These are phyloP conservation scores for Plecturocebus donacophilus DNA, from an alignment of 2,113 vertebrate genomes.

Conservation along the genomic window DNA sequence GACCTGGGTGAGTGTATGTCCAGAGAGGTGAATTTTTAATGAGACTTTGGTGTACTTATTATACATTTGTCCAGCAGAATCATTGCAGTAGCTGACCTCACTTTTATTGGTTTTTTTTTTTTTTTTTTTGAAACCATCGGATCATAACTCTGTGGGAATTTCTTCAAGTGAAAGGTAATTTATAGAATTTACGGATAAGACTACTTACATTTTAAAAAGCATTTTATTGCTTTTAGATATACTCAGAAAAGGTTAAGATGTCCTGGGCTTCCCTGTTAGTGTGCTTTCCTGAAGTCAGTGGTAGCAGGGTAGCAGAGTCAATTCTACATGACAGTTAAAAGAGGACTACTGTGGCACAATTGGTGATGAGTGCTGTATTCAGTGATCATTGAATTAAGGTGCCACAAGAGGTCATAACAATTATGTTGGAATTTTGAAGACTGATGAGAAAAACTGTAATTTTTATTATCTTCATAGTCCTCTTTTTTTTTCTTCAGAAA, in stretches of 20 bases:
- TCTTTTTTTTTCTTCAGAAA: not conserved
- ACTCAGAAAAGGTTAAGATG: not conserved
- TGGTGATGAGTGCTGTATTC: not conserved
- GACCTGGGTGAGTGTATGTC: too few relatives aligned
- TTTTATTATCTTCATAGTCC: slow-evolving; percentile 1
- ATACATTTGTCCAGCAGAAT: slow-evolving; percentile 48
- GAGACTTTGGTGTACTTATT: slow-evolving; percentile 33
- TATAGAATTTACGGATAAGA: slow-evolving; percentile 55
- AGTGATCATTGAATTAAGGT: not conserved
- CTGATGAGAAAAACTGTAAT: not conserved
- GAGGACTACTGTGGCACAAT: not conserved
- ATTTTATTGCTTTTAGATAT: slow-evolving; percentile 35
- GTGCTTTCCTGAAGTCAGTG: not conserved
- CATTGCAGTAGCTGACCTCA: slow-evolving; percentile 42
- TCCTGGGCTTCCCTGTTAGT: not conserved
- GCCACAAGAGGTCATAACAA: not conserved
- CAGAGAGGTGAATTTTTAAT: slow-evolving; percentile 53
- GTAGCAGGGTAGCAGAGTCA: not conserved
- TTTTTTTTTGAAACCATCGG: slow-evolving; percentile 62
- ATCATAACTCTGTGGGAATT: slow-evolving; percentile 51
- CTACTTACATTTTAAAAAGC: slow-evolving; percentile 55
- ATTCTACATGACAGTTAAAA: not conserved
- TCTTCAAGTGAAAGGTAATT: slow-evolving; percentile 68
- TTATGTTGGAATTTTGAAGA: slow-evolving; percentile 29
- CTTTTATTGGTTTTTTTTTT: slow-evolving; percentile 9